Percentiles rank a stretch among this genome's conserved stretches.
Evolutionary conservation across 2,113 vertebrate genomes (phyloP).

Genomic region (Acanthochromis polyacanthus): DNA sequence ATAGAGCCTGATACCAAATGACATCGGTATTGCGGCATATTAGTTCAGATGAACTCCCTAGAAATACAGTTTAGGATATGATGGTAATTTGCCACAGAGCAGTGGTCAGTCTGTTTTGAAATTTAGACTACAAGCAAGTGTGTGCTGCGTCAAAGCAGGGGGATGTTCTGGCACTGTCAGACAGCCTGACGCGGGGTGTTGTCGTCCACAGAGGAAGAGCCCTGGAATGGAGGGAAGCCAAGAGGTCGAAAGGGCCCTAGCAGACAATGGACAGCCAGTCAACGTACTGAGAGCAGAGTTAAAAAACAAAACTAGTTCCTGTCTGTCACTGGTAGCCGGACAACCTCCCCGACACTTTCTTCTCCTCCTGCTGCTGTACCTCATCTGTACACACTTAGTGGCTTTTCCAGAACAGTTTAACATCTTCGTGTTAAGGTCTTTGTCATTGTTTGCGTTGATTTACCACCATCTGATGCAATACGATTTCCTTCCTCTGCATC

Average conservation of each 20-base stretch:
- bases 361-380: conserved; percentile 26
- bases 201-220: conserved; percentile 82
- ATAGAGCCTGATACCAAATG: neutral
- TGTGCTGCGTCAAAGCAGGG: conserved; percentile 19
- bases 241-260: conserved; percentile 71
- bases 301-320: conserved; percentile 70
- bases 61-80: neutral
- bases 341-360: conserved; percentile 54
- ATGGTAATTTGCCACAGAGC: neutral
- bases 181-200: conserved; percentile 81
- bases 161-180: conserved; percentile 73
- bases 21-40: neutral
- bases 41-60: conserved; percentile 16
- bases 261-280: conserved; percentile 73
- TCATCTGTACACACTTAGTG: conserved; percentile 45
- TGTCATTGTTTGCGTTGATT: conserved; percentile 56
- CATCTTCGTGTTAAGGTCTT: neutral
- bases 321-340: conserved; percentile 50
- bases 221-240: conserved; percentile 81
- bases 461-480: conserved; percentile 44
- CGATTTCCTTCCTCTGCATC: conserved; percentile 67
- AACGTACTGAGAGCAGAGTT: conserved; percentile 50
- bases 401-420: conserved; percentile 1
- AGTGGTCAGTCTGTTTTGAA: neutral
- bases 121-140: neutral